These are phyloP conservation scores for Fragum sueziense DNA, from an alignment of 2,888 invertebrate species.

Conservation along the genomic window DNA sequence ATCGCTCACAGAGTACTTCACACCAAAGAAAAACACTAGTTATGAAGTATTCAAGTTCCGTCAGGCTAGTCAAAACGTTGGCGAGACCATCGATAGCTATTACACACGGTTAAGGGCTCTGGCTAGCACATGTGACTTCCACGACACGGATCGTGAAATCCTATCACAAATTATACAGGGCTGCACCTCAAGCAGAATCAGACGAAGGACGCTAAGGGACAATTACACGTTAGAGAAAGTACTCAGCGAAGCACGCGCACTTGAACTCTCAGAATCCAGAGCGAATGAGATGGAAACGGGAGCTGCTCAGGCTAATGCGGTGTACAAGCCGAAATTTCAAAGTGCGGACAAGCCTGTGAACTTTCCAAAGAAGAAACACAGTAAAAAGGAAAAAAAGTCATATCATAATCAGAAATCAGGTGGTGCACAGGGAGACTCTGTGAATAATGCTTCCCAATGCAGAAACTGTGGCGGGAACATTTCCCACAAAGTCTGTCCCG, in stretches of 20 bases:
- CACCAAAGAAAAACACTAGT: slow-evolving; percentile 30
- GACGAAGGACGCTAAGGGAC: slow-evolving; percentile 29
- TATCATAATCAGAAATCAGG: not conserved
- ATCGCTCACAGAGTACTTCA: slow-evolving; percentile 34
- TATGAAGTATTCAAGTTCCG: slow-evolving; percentile 42
- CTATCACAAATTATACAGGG: slow-evolving; percentile 38
- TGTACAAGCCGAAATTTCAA: not conserved
- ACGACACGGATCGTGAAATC: slow-evolving; percentile 23
- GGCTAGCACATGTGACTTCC: slow-evolving; percentile 35
- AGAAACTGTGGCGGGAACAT: slow-evolving; percentile 34
- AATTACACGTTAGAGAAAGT: slow-evolving; percentile 27
- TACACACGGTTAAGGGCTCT: slow-evolving; percentile 27
- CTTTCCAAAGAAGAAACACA: no score
- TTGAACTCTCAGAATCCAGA: slow-evolving; percentile 38
- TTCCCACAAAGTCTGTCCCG: slow-evolving; percentile 14
- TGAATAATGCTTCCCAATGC: not conserved
- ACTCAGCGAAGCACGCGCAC: slow-evolving; percentile 17
- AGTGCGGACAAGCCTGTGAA: no score
- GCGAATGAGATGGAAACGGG: slow-evolving; percentile 30
- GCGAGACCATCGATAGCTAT: slow-evolving; percentile 34
- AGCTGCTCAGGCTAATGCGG: not conserved
- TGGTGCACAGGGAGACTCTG: not conserved
- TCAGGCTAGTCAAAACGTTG: slow-evolving; percentile 37
- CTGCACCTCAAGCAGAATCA: slow-evolving; percentile 22
- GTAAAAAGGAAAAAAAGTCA: not conserved